phyloP scores from a whole-genome alignment of 2,888 invertebrate species.

The Limnephilus auricula region DNA sequence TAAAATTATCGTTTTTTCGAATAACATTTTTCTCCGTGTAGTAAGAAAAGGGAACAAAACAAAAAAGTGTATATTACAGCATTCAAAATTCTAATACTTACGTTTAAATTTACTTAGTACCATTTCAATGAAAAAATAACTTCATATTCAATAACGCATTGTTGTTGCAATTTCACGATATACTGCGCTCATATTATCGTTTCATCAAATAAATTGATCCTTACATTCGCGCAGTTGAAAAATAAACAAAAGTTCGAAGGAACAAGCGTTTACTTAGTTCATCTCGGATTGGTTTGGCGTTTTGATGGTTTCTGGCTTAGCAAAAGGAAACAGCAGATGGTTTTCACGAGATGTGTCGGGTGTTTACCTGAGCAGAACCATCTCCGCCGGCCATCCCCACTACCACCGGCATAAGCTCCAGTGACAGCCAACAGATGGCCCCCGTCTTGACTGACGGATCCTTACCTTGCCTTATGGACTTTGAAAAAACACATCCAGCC shows the following conservation, averaged over 20 bases:
- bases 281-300: not conserved
- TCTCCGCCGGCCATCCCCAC: slow-evolving; percentile 65
- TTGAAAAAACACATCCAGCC: slow-evolving; percentile 60
- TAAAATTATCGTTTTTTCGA: no score
- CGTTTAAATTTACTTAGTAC: not conserved
- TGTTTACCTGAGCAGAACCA: slow-evolving; percentile 61
- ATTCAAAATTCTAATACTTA: not conserved
- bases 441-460: slow-evolving; percentile 57
- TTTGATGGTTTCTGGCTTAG: not conserved
- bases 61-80: no score
- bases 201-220: not conserved
- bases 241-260: not conserved
- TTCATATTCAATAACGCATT: not conserved
- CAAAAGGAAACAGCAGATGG: slow-evolving; percentile 64
- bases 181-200: not conserved
- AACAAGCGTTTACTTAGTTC: not conserved
- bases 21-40: no score
- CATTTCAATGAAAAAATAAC: not conserved
- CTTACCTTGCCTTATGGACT: slow-evolving; percentile 54
- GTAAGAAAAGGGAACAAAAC: no score
- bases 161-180: not conserved
- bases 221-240: not conserved
- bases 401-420: slow-evolving; percentile 38
- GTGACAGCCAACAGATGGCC: slow-evolving; percentile 66
- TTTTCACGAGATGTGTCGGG: slow-evolving; percentile 66